Evolutionary conservation across 53 echinoderm and acorn worm genomes (phyloP).

Genomic region (Pentamera pediparva): DNA sequence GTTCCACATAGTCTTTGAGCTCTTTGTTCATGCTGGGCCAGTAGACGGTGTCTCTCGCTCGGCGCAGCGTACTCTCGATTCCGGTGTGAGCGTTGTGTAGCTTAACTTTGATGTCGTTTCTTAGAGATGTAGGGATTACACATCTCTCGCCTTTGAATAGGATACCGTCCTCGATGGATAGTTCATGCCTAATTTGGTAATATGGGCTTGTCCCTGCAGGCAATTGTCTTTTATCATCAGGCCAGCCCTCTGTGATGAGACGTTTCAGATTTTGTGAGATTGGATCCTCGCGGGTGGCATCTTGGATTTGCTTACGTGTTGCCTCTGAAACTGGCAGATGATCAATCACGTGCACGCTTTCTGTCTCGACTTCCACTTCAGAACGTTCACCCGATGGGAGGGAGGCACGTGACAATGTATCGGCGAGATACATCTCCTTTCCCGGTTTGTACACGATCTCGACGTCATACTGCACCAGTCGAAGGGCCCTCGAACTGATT

Average conservation of each 20-base stretch:
- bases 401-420: conserved; percentile 46
- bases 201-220: conserved; percentile 33
- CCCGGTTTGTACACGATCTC: conserved; percentile 50
- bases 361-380: conserved; percentile 22
- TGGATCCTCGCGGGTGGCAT: conserved; percentile 33
- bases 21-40: conserved; percentile 38
- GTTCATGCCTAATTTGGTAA: conserved; percentile 45
- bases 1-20: conserved; percentile 32
- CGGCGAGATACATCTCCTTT: conserved; percentile 50
- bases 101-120: conserved; percentile 27
- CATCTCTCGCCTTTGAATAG: conserved; percentile 39
- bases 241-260: conserved; percentile 31
- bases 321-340: conserved; percentile 39
- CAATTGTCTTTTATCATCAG: not conserved
- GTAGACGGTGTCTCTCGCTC: conserved; percentile 32
- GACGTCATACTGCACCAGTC: conserved; percentile 49
- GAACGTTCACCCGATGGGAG: conserved; percentile 8
- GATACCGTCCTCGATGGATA: conserved; percentile 35
- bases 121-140: conserved; percentile 31
- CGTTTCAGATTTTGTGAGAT: conserved; percentile 15
- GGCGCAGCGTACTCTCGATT: conserved; percentile 26
- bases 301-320: conserved; percentile 29
- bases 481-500: too few species aligned
- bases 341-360: conserved; percentile 38
- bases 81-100: conserved; percentile 37